These are phyloP conservation scores for Engraulis encrasicolus DNA, from an alignment of 2,113 vertebrate species.

Conservation along the genomic window DNA sequence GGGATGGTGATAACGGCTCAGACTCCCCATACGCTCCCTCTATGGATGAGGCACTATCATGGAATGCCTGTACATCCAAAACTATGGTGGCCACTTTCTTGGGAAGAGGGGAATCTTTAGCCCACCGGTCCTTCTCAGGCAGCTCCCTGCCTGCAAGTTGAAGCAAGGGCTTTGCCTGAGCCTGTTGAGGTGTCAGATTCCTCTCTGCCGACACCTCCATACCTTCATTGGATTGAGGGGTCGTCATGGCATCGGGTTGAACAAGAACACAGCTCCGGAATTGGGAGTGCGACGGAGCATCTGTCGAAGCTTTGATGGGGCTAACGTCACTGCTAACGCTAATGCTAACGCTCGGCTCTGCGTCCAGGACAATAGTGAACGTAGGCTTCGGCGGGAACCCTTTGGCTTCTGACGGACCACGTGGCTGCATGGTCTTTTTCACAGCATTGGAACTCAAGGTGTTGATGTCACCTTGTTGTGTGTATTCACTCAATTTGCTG, in stretches of 20 bases:
- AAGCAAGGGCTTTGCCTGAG: not conserved
- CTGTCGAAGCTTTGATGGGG: no score
- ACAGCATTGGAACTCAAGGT: not conserved
- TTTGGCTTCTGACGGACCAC: not conserved
- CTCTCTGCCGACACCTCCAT: not conserved
- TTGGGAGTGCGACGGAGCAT: not conserved
- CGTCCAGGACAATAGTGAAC: not conserved
- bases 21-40: not conserved
- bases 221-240: not conserved
- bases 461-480: not conserved
- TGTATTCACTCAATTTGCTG: not conserved
- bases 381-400: not conserved
- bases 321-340: not conserved
- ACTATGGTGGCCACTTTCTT: constrained; percentile 22
- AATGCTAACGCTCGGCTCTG: no score
- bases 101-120: not conserved
- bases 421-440: not conserved
- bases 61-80: not conserved
- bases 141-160: not conserved
- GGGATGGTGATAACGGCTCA: not conserved
- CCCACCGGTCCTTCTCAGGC: not conserved
- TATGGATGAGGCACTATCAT: not conserved
- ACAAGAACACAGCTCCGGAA: not conserved
- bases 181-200: not conserved
- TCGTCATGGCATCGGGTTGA: not conserved